Evolutionary conservation across 2,888 invertebrate species (phyloP).

Genomic region (Colletes collaris): DNA sequence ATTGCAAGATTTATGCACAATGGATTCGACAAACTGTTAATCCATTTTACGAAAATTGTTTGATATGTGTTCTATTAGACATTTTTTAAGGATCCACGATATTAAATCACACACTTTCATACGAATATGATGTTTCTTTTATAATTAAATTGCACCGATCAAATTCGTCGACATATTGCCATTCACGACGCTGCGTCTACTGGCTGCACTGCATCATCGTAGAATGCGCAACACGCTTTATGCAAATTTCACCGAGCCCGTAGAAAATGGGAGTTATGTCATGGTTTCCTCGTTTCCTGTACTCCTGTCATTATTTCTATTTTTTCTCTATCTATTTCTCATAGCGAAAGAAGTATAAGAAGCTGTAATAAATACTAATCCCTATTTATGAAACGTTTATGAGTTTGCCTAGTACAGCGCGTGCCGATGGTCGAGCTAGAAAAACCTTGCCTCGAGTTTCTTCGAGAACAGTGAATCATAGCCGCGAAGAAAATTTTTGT

Average conservation of each 20-base stretch:
- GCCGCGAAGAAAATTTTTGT: neutral
- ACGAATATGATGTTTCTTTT: too few species aligned
- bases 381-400: slow-evolving; percentile 41
- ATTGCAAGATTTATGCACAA: too few species aligned
- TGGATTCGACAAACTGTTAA: too few species aligned
- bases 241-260: slow-evolving; percentile 14
- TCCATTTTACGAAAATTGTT: too few species aligned
- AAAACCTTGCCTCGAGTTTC: neutral
- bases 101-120: too few species aligned
- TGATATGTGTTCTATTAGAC: too few species aligned
- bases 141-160: too few species aligned
- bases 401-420: neutral
- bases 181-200: too few species aligned
- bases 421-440: neutral
- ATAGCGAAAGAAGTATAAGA: slow-evolving; percentile 24
- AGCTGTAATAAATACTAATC: slow-evolving; percentile 7
- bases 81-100: too few species aligned
- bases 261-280: slow-evolving; percentile 37
- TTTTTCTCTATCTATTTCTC: slow-evolving; percentile 24
- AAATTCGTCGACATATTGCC: too few species aligned
- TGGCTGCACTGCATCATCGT: neutral
- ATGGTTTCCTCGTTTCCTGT: slow-evolving; percentile 31
- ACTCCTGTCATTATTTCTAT: slow-evolving; percentile 14
- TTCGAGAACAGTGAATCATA: neutral
- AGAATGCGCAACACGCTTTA: neutral